Evolutionary conservation across 2,113 vertebrate genomes (phyloP).

Genomic region (Jacana jacana): DNA sequence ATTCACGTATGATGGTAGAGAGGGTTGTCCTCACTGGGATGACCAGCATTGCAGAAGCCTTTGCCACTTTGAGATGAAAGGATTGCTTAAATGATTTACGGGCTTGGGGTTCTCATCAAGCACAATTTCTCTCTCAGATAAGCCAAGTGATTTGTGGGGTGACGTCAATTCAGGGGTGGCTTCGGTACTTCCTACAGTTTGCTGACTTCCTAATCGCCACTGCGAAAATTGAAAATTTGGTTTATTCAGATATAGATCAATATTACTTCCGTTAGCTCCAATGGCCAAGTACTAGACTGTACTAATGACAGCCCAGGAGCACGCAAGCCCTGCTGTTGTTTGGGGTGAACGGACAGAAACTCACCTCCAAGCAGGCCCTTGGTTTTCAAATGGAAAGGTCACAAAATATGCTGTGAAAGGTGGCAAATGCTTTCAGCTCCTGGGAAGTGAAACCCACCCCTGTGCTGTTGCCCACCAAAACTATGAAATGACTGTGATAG

Average conservation of each 20-base stretch:
- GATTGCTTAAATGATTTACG: neutral
- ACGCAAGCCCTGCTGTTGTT: neutral
- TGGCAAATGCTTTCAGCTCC: neutral
- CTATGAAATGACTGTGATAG: neutral
- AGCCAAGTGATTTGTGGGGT: neutral
- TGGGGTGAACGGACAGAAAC: neutral
- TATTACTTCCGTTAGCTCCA: neutral
- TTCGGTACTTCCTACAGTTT: neutral
- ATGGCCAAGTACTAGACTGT: neutral
- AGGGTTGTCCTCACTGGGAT: neutral
- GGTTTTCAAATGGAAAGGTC: neutral
- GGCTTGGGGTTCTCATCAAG: neutral
- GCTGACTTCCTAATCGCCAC: neutral
- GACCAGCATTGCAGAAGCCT: neutral
- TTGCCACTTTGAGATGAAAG: neutral
- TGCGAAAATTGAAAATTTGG: neutral
- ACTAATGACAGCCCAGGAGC: neutral
- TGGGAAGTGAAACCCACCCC: neutral
- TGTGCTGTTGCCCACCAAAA: neutral
- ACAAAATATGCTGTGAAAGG: neutral
- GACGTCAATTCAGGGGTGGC: neutral
- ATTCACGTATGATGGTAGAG: neutral
- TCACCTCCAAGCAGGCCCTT: neutral
- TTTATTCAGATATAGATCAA: neutral
- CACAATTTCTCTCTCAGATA: neutral